A percentile compares a stretch with the other conserved stretches of the same genome.
phyloP scores from a whole-genome alignment of 2,888 invertebrate species.

The Timema podura region DNA sequence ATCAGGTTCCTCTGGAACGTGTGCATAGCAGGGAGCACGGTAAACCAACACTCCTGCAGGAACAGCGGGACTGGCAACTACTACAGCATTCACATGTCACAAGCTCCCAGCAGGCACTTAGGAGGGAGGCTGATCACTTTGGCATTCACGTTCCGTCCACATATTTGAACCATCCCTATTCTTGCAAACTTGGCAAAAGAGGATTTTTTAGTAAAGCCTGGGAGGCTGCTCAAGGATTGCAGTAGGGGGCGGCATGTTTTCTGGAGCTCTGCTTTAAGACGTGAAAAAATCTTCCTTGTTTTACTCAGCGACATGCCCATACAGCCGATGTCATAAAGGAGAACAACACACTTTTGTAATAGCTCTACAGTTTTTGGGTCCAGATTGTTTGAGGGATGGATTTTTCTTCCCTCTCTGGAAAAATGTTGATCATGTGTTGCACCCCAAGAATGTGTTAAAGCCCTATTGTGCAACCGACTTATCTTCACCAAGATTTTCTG shows the following conservation, averaged over 20 bases:
- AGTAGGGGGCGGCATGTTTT: not conserved
- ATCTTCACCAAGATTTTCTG: not conserved
- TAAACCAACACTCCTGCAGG: slow-evolving; percentile 6
- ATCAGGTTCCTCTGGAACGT: not conserved
- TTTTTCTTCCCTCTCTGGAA: not conserved
- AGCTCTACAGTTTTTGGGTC: not conserved
- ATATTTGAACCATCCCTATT: not conserved
- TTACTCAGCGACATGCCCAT: not conserved
- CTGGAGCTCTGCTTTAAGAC: not conserved
- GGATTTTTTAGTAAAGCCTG: not conserved
- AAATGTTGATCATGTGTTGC: slow-evolving; percentile 15
- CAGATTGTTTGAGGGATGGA: not conserved
- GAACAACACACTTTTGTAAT: not conserved
- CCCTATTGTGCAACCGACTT: slow-evolving; percentile 10
- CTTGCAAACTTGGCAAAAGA: not conserved
- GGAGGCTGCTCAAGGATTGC: not conserved
- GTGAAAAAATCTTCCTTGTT: not conserved
- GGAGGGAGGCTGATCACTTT: slow-evolving; percentile 4
- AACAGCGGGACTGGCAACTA: not conserved
- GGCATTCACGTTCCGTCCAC: not conserved
- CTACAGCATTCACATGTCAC: slow-evolving; percentile 1
- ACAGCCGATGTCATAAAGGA: not conserved
- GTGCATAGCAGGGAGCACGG: not conserved
- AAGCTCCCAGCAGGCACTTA: not conserved
- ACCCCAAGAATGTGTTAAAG: slow-evolving; percentile 17